A percentile compares a stretch with the other conserved stretches of the same genome.
These are phyloP conservation scores for Salpingus planirostris DNA, from an alignment of 2,888 invertebrate species.

Conservation along the genomic window DNA sequence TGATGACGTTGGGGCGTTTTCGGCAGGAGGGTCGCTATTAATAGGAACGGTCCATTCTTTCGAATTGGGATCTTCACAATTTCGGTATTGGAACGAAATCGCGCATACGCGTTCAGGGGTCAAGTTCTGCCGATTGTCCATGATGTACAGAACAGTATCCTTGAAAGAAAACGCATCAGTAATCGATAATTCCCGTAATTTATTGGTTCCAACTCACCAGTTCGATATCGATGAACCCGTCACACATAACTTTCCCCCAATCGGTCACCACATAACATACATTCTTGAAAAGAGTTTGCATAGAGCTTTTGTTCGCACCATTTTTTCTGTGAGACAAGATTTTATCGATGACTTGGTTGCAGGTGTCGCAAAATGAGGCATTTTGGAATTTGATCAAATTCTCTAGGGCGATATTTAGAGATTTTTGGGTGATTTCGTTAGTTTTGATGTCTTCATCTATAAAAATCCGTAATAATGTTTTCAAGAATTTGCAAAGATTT, in stretches of 20 bases:
- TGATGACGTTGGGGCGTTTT: not conserved
- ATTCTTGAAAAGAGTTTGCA: slow-evolving; percentile 18
- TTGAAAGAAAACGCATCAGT: slow-evolving; percentile 32
- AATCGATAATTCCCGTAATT: not conserved
- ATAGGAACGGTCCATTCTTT: slow-evolving; percentile 29
- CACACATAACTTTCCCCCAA: slow-evolving; percentile 20
- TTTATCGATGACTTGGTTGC: slow-evolving; percentile 15
- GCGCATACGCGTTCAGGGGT: slow-evolving; percentile 50
- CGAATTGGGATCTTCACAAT: slow-evolving; percentile 31
- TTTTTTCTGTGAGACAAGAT: slow-evolving; percentile 19
- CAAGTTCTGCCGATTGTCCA: slow-evolving; percentile 46
- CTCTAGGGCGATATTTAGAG: too few species aligned
- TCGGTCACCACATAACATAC: slow-evolving; percentile 21
- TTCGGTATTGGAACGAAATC: slow-evolving; percentile 44
- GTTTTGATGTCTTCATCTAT: too few species aligned
- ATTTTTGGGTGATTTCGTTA: too few species aligned
- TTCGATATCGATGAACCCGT: slow-evolving; percentile 23
- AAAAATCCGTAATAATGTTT: too few species aligned
- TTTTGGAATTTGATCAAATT: too few species aligned
- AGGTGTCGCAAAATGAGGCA: slow-evolving; percentile 16
- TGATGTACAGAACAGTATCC: slow-evolving; percentile 54
- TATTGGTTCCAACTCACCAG: slow-evolving; percentile 16
- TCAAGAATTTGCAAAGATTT: too few species aligned
- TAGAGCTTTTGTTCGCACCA: slow-evolving; percentile 17
- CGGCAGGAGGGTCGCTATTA: too few species aligned